Evolutionary conservation across 2,888 invertebrate genomes (phyloP).

Genomic region (Herminia tarsipennalis): DNA sequence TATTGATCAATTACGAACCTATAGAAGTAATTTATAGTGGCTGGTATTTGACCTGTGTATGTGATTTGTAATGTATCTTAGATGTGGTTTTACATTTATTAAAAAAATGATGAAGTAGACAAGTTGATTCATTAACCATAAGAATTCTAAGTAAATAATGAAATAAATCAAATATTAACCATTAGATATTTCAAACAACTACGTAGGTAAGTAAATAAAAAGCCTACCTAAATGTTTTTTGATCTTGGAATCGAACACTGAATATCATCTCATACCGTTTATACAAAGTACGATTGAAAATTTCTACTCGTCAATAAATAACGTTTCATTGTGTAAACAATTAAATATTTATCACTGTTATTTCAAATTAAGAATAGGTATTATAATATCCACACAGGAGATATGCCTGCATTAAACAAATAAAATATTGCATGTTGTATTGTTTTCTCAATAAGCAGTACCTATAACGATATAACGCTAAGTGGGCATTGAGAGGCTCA

Average conservation of each 20-base stretch:
- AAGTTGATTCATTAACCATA: too few relatives aligned
- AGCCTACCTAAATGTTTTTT: too few relatives aligned
- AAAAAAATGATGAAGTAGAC: too few relatives aligned
- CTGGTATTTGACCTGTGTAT: conserved; percentile 16
- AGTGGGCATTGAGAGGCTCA: conserved; percentile 59
- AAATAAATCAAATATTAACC: too few relatives aligned
- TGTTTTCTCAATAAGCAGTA: conserved; percentile 56
- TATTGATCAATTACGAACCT: conserved; percentile 26
- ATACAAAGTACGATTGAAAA: too few relatives aligned
- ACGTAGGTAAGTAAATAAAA: too few relatives aligned
- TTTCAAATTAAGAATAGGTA: conserved; percentile 14
- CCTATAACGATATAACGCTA: conserved; percentile 54
- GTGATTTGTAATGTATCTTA: too few relatives aligned
- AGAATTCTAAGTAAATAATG: too few relatives aligned
- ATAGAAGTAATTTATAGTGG: conserved; percentile 17
- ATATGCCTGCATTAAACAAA: conserved; percentile 23
- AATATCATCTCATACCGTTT: too few relatives aligned
- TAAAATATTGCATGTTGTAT: conserved; percentile 43
- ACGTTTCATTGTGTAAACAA: neutral
- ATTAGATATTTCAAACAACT: too few relatives aligned
- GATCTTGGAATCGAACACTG: too few relatives aligned
- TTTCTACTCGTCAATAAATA: neutral
- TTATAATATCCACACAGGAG: conserved; percentile 12
- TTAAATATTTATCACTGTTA: conserved; percentile 11
- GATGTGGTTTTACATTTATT: too few relatives aligned